Evolutionary conservation across 1,140 invertebrate genomes (phyloP), one percentile per base, ranked within the genome.

Genomic region (Leucophenga varia): DNA sequence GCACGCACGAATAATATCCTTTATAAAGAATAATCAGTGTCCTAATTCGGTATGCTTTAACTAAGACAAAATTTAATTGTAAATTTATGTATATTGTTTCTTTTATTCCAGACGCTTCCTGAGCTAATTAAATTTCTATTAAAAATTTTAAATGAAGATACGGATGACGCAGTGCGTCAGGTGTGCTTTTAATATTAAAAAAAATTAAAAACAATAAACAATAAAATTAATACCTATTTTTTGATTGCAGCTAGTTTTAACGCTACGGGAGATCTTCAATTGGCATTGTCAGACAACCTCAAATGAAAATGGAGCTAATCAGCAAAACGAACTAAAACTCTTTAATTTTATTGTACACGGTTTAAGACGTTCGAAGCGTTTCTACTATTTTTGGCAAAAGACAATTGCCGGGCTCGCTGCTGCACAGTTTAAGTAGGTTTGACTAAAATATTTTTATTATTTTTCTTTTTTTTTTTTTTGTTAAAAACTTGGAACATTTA

Each of bases 341-440:
- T 74, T 74, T 41, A 48, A 47, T 10, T 61, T 54, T 3, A 25
- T 74, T 4, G 51, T 63, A 40, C 61, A 68, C 5, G 65, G 59
- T 0, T 44, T 74, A 1, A 61, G 54, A 25, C 57, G 68, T 1
- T 72, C 65, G 3, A 68, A 72, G 28, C 54, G 54, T 19, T 68
- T 74, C 18, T 74, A 65, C 47, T 57, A 60, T 12, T 49, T 57
- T 28, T 74, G 71, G 63, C 65, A 74, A 10, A 69, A 60, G 17
- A 46, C 44, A 0, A 58, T 68, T 20, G 41, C 55, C 19, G 36
- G 38, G 5, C 44, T 72, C 41, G 38, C 61, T 0, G 51, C 50
- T 2, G 38, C 18, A 2, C 49, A 39, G 32, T 64, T 64, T 16
- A 70, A 39, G 69, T 70, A 22, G 19, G 52, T 16, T 8, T 30